These are phyloP conservation scores for Gambusia holbrooki DNA, from an alignment of 2,113 vertebrate species.

Conservation along the genomic window DNA sequence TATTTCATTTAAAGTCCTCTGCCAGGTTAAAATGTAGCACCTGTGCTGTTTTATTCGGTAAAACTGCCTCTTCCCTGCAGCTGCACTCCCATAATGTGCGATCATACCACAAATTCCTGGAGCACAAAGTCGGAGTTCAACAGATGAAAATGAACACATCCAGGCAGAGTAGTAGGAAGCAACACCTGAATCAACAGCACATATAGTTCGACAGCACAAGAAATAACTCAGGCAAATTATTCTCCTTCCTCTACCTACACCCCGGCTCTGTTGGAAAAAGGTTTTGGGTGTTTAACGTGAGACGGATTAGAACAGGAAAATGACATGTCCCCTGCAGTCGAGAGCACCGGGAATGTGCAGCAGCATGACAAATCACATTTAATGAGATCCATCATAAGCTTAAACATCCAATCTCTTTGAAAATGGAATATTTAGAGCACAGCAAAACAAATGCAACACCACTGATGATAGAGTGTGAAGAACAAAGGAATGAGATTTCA, in stretches of 20 bases:
- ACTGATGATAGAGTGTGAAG: not conserved
- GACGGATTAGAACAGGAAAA: not conserved
- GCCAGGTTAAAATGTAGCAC: not conserved
- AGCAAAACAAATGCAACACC: not conserved
- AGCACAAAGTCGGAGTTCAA: not conserved
- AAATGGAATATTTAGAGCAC: not conserved
- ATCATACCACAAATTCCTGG: not conserved
- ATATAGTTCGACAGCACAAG: not conserved
- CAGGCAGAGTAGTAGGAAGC: not conserved
- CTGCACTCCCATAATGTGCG: not conserved
- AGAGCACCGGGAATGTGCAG: not conserved
- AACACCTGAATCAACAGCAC: not conserved
- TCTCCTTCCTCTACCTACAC: not conserved
- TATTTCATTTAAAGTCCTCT: not conserved
- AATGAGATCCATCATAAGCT: slow-evolving; percentile 8
- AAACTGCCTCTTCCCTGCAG: not conserved
- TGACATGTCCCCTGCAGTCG: not conserved
- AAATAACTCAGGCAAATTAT: not conserved
- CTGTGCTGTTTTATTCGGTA: not conserved
- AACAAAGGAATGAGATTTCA: not conserved
- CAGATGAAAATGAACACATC: not conserved
- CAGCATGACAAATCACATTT: slow-evolving; percentile 6
- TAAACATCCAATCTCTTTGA: not conserved
- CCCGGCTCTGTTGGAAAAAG: not conserved
- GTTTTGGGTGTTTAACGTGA: not conserved